Evolutionary conservation across 2,888 invertebrate genomes (phyloP).

Genomic region (Mycalesis mineus): DNA sequence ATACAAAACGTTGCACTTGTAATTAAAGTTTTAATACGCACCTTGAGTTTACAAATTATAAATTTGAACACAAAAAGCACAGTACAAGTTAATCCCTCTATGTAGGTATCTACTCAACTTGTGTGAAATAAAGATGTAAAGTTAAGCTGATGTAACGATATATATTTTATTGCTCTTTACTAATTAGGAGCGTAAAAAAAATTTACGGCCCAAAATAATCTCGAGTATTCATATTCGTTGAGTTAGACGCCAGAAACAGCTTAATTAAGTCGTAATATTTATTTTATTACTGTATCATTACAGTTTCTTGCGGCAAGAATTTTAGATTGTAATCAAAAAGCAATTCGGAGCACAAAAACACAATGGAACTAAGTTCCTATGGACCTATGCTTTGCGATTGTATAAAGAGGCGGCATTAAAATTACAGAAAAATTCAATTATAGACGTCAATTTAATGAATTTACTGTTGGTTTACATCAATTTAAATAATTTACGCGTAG

Average conservation of each 20-base stretch:
- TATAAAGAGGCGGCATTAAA: neutral
- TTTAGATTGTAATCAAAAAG: constrained; percentile 43
- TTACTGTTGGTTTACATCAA: too few species aligned
- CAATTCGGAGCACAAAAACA: constrained; percentile 27
- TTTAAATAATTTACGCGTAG: too few species aligned
- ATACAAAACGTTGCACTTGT: too few species aligned
- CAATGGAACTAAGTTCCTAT: constrained; percentile 12
- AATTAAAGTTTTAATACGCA: too few species aligned
- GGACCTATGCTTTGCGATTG: neutral
- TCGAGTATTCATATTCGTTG: constrained; percentile 25
- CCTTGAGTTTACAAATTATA: too few species aligned
- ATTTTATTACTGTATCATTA: constrained; percentile 40
- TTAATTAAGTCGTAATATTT: constrained; percentile 42
- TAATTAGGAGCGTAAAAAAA: constrained; percentile 27
- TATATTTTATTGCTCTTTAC: constrained; percentile 25
- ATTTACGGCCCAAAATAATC: constrained; percentile 26
- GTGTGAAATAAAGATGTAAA: constrained; percentile 9
- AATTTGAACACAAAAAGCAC: too few species aligned
- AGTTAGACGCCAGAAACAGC: constrained; percentile 29
- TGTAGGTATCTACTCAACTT: neutral
- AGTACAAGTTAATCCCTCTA: neutral
- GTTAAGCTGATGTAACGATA: constrained; percentile 24
- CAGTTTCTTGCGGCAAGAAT: constrained; percentile 38
- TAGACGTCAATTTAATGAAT: too few species aligned
- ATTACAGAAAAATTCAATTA: too few species aligned